phyloP scores from a whole-genome alignment of 1,140 invertebrate species.

The Bombus sibiricus region DNA sequence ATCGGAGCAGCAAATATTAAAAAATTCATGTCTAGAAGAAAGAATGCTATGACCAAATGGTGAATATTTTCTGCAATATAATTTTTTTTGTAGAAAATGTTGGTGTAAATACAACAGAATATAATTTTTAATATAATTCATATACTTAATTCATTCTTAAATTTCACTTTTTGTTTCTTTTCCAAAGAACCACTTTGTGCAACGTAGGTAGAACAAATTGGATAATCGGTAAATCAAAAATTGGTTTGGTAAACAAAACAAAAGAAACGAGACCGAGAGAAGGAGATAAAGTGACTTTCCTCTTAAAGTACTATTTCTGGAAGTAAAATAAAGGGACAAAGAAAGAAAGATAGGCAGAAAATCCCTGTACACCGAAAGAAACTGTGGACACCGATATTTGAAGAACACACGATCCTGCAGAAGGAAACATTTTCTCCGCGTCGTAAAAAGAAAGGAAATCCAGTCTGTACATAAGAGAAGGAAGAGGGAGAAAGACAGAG shows the following conservation, averaged over 20 bases:
- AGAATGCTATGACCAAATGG: too few relatives aligned
- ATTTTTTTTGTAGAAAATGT: too few relatives aligned
- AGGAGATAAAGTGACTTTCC: neutral
- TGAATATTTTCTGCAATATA: too few relatives aligned
- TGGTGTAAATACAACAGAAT: too few relatives aligned
- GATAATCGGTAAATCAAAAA: neutral
- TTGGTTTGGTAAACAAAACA: neutral
- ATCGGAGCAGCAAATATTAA: too few relatives aligned
- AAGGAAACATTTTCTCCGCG: neutral
- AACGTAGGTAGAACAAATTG: neutral
- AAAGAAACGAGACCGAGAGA: neutral
- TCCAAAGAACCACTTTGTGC: neutral
- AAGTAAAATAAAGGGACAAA: neutral
- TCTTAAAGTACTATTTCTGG: neutral
- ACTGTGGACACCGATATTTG: neutral
- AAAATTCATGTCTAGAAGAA: too few relatives aligned
- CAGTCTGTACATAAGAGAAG: too few relatives aligned
- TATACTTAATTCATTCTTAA: too few relatives aligned
- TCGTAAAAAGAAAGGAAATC: neutral
- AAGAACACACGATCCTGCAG: neutral
- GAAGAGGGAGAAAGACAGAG: neutral
- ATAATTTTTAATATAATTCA: too few relatives aligned
- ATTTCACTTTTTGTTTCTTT: neutral
- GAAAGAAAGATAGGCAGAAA: neutral
- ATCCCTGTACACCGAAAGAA: neutral